Evolutionary conservation across 1,140 invertebrate genomes (phyloP).

Genomic region (Metopolophium dirhodum): DNA sequence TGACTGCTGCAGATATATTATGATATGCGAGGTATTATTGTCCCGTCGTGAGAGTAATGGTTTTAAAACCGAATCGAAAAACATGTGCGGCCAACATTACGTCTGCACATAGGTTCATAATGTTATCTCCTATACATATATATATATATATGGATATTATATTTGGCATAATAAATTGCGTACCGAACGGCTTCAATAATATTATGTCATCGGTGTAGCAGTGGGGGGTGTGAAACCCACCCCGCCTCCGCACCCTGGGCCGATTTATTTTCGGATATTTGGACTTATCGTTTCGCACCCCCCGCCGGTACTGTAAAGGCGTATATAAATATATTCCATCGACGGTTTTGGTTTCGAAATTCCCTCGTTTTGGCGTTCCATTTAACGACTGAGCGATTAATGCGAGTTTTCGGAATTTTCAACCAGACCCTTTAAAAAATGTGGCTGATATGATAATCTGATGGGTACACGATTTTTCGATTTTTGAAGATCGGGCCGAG

Average conservation of each 20-base stretch:
- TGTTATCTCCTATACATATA: background rate
- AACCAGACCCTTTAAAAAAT: background rate
- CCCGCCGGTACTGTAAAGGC: background rate
- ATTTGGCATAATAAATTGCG: conserved; percentile 7
- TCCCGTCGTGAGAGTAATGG: background rate
- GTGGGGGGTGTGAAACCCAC: background rate
- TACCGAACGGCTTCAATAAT: background rate
- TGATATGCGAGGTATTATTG: background rate
- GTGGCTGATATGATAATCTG: background rate
- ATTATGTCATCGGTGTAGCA: background rate
- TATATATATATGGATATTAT: background rate
- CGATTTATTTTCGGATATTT: background rate
- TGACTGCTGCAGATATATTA: background rate
- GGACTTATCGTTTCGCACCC: background rate
- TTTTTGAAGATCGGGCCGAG: background rate
- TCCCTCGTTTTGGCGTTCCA: background rate
- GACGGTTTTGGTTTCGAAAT: background rate
- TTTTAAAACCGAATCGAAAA: background rate
- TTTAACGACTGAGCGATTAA: background rate
- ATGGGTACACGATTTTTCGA: background rate
- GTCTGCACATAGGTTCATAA: background rate
- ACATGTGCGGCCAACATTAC: background rate
- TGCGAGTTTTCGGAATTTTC: background rate
- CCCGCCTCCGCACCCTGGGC: background rate
- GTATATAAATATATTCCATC: background rate